Evolutionary conservation across 1,140 invertebrate genomes (phyloP).

Genomic region (Drosophila virilis): DNA sequence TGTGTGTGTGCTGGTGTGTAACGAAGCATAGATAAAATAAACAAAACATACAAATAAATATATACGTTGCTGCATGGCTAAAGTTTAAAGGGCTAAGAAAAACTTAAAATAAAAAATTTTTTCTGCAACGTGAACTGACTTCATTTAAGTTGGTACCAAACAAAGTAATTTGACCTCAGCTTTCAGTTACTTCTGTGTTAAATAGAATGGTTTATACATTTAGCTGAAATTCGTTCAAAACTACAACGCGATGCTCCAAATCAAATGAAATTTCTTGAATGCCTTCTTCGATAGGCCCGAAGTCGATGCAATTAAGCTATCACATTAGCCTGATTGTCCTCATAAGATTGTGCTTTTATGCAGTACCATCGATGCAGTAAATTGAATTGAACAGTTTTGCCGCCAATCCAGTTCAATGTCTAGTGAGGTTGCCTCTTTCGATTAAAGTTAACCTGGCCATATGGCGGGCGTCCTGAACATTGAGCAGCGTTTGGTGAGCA

Average conservation of each 20-base stretch:
- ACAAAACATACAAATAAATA: conserved; percentile 77
- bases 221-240: neutral
- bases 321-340: neutral
- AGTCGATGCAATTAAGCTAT: neutral
- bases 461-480: neutral
- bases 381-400: conserved; percentile 61
- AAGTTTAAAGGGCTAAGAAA: conserved; percentile 80
- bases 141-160: conserved; percentile 61
- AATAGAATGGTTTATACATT: conserved; percentile 4
- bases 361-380: conserved; percentile 64
- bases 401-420: conserved; percentile 45
- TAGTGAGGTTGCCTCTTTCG: conserved; percentile 57
- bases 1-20: conserved; percentile 61
- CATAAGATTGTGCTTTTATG: conserved; percentile 62
- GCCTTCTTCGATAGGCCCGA: neutral
- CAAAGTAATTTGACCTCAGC: conserved; percentile 2
- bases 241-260: neutral
- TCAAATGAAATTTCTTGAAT: neutral
- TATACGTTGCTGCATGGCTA: conserved; percentile 54
- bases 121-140: conserved; percentile 57
- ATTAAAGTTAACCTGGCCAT: conserved; percentile 53
- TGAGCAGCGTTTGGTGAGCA: conserved; percentile 8
- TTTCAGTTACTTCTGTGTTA: conserved; percentile 8
- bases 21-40: conserved; percentile 81
- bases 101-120: conserved; percentile 61